Conservation (phyloP, 2,888 invertebrate species). For the Podabrus alpinus region DNA sequence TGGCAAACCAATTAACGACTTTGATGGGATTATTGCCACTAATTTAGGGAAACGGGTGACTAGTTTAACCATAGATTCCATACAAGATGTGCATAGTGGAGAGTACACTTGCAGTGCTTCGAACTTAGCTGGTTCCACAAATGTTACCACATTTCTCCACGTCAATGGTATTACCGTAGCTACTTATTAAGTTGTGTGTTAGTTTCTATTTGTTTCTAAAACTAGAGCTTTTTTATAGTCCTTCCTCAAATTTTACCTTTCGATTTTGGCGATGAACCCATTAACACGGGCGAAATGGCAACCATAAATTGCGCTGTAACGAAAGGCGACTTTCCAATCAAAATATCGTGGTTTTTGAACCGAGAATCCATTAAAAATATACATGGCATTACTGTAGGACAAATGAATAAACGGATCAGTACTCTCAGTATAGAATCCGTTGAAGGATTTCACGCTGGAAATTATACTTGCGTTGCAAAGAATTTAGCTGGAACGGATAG, state of each 20-base stretch:
- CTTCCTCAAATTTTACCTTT: conserved; percentile 70
- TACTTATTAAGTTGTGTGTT: neutral
- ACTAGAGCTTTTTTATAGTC: conserved; percentile 51
- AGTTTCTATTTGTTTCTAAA: conserved; percentile 46
- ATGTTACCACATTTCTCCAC: conserved; percentile 42
- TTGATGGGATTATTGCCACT: conserved; percentile 61
- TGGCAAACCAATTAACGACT: conserved; percentile 57
- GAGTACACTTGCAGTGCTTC: conserved; percentile 71
- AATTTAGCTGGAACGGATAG: conserved; percentile 59
- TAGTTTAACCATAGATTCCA: conserved; percentile 72
- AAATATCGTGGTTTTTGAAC: conserved; percentile 72
- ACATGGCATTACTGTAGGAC: conserved; percentile 58
- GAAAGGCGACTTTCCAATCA: conserved; percentile 73
- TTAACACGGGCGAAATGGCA: conserved; percentile 69
- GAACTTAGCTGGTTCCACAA: conserved; percentile 70
- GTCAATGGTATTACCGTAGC: conserved; percentile 36
- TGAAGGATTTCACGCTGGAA: conserved; percentile 60
- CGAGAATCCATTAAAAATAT: conserved; percentile 57
- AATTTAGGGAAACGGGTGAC: conserved; percentile 68
- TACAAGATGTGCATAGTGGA: conserved; percentile 72
- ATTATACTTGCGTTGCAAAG: conserved; percentile 61
- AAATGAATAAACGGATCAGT: conserved; percentile 66
- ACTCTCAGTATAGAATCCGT: conserved; percentile 65
- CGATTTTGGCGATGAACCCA: conserved; percentile 68
- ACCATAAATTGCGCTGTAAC: conserved; percentile 69